These are phyloP conservation scores for Gila orcuttii DNA, from an alignment of 2,113 vertebrate genomes.

Conservation along the genomic window DNA sequence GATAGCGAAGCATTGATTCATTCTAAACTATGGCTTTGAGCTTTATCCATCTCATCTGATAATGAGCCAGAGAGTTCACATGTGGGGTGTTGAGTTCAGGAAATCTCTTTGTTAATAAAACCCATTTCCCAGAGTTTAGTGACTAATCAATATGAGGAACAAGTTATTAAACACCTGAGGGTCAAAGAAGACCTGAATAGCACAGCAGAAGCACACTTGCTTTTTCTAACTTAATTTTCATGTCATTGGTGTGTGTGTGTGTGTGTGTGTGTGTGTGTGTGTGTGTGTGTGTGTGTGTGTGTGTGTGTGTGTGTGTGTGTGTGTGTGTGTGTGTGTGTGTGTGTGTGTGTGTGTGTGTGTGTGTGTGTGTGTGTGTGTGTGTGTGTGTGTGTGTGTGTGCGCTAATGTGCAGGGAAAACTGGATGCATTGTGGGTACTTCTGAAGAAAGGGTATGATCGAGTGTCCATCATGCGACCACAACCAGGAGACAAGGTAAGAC, in stretches of 20 bases:
- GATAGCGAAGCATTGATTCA: neutral
- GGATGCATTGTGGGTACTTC: slow-evolving; percentile 91
- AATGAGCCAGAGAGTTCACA: neutral
- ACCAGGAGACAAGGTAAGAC: slow-evolving; percentile 93
- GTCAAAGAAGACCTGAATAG: neutral
- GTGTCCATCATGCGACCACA: slow-evolving; percentile 97
- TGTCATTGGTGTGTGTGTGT: neutral
- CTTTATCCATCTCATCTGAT: neutral
- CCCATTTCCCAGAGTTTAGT: neutral
- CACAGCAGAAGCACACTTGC: neutral
- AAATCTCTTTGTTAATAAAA: neutral
- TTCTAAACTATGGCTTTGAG: slow-evolving; percentile 2
- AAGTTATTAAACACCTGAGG: neutral
- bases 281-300: too few relatives aligned
- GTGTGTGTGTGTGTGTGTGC: neutral
- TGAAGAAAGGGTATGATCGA: slow-evolving; percentile 92
- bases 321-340: too few relatives aligned
- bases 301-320: too few relatives aligned
- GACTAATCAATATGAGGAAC: neutral
- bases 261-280: too few relatives aligned
- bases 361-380: too few relatives aligned
- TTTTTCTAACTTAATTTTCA: neutral
- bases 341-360: too few relatives aligned
- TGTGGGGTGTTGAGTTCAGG: neutral
- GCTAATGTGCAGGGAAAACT: slow-evolving; percentile 83